Evolutionary conservation across 2,888 invertebrate genomes (phyloP).

Genomic region (Cephalotes varians): DNA sequence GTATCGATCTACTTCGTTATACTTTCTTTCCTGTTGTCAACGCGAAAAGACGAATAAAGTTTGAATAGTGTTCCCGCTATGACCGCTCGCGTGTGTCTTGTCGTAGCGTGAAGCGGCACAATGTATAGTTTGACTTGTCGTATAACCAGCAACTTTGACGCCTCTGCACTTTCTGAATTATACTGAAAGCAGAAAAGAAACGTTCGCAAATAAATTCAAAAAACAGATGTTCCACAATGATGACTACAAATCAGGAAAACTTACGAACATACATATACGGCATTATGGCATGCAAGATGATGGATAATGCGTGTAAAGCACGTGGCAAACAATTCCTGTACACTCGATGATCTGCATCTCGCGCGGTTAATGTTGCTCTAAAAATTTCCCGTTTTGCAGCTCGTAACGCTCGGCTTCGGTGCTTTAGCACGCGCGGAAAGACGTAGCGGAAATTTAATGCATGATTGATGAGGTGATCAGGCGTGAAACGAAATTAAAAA

Average conservation of each 20-base stretch:
- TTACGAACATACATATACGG: constrained; percentile 80
- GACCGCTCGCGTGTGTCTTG: constrained; percentile 71
- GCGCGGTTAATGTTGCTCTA: neutral
- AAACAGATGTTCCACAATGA: constrained; percentile 77
- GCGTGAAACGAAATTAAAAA: constrained; percentile 3
- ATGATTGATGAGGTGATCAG: constrained; percentile 42
- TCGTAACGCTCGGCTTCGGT: neutral
- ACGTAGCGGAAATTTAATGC: neutral
- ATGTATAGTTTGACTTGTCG: constrained; percentile 69
- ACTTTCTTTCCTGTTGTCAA: constrained; percentile 62
- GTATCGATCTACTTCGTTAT: neutral
- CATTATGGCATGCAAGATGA: constrained; percentile 79
- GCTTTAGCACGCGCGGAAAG: neutral
- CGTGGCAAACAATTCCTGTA: constrained; percentile 68
- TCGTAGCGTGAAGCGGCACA: constrained; percentile 72
- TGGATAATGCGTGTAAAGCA: constrained; percentile 64
- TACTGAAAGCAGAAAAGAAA: constrained; percentile 78
- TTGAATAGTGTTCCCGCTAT: constrained; percentile 69
- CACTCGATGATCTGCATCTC: neutral
- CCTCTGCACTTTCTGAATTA: constrained; percentile 73
- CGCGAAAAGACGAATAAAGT: constrained; percentile 57
- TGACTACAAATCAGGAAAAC: constrained; percentile 80
- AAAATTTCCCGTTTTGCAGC: neutral
- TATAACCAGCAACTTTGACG: constrained; percentile 73
- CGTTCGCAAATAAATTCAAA: constrained; percentile 74